Evolutionary conservation across 2,113 vertebrate species (phyloP).

Genomic region (Proteles cristata): DNA sequence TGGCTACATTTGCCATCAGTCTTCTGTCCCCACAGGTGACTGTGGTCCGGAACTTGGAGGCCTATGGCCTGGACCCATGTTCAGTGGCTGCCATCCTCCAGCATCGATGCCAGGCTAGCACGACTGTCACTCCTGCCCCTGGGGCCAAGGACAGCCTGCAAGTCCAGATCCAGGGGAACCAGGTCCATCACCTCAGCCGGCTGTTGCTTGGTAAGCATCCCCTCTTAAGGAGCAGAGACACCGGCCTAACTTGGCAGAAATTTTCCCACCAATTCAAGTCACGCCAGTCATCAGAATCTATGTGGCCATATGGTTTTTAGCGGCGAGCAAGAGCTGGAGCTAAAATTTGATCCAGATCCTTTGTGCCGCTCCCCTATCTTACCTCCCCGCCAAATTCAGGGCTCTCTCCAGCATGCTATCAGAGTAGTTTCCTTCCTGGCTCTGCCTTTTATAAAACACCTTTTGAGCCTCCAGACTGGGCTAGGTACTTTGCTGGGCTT

Average conservation of each 20-base stretch:
- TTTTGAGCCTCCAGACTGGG: neutral
- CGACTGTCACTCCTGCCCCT: constrained; percentile 87
- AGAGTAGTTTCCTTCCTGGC: neutral
- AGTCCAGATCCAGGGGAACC: constrained; percentile 98
- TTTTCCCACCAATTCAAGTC: neutral
- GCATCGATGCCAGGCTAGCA: constrained; percentile 94
- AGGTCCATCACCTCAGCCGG: constrained; percentile 92
- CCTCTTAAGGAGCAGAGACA: neutral
- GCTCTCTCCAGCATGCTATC: neutral
- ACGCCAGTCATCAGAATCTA: neutral
- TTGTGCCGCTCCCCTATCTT: neutral
- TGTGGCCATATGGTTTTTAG: neutral
- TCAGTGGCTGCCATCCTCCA: constrained; percentile 90
- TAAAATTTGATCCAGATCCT: neutral
- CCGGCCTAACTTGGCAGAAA: neutral
- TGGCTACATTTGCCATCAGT: neutral
- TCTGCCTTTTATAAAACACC: neutral
- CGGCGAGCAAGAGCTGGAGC: neutral
- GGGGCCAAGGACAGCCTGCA: constrained; percentile 93
- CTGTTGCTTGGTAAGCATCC: constrained; percentile 91
- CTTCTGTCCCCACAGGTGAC: constrained; percentile 89
- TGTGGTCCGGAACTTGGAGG: constrained; percentile 95
- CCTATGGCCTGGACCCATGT: constrained; percentile 93
- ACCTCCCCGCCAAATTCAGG: neutral
- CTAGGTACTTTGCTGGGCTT: neutral